These are phyloP conservation scores for Pseudomugil gertrudae DNA, from an alignment of 2,797 vertebrate genomes.

Conservation along the genomic window DNA sequence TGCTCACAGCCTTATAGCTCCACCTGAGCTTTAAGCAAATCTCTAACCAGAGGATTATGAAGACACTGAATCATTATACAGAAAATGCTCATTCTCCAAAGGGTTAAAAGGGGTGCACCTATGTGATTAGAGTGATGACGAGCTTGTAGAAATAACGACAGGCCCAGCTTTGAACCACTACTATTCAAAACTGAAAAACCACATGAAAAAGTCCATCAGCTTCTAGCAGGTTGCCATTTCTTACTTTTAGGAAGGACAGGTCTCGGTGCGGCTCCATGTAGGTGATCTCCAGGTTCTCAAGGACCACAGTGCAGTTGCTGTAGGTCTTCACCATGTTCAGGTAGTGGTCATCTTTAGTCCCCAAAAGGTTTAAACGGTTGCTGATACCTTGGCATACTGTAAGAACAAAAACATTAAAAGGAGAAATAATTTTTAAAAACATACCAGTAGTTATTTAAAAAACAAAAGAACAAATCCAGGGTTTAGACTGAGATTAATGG, in stretches of 20 bases:
- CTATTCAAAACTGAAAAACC: background rate
- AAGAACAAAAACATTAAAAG: conserved; percentile 4
- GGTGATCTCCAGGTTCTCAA: conserved; percentile 95
- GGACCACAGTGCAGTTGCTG: conserved; percentile 92
- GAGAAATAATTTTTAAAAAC: background rate
- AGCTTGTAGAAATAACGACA: conserved; percentile 6
- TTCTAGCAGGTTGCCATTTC: background rate
- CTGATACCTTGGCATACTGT: conserved; percentile 92
- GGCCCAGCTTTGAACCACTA: background rate
- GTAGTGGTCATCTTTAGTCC: conserved; percentile 89
- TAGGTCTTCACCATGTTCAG: conserved; percentile 91
- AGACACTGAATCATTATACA: conserved; percentile 34
- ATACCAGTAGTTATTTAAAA: conserved; percentile 1
- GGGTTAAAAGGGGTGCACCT: conserved; percentile 41
- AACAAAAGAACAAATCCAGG: conserved; percentile 16
- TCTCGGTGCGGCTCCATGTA: conserved; percentile 84
- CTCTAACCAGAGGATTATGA: conserved; percentile 32
- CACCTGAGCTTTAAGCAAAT: conserved; percentile 43
- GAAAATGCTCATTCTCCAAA: conserved; percentile 10
- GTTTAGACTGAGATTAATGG: conserved; percentile 18
- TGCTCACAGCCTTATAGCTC: conserved; percentile 26
- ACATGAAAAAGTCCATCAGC: background rate
- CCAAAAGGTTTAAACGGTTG: conserved; percentile 88
- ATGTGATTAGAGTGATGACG: conserved; percentile 13
- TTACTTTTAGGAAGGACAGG: conserved; percentile 92